These are phyloP conservation scores for Danaus melanippus DNA, from an alignment of 1,140 invertebrate genomes.

Conservation along the genomic window DNA sequence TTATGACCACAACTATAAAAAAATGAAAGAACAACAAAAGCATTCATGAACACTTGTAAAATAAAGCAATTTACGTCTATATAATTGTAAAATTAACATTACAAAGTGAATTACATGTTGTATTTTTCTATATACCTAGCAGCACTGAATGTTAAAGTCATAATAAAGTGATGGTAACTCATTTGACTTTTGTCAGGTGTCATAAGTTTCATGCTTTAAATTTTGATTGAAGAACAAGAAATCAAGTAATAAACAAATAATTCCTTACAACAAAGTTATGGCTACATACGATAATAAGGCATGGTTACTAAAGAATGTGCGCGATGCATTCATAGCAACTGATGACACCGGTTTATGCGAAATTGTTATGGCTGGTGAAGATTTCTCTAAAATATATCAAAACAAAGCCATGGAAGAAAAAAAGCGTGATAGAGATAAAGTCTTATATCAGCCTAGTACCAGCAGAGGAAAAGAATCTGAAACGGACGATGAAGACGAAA, in stretches of 20 bases:
- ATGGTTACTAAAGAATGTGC: constrained; percentile 92
- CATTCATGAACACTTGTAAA: too few species aligned
- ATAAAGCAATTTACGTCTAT: too few species aligned
- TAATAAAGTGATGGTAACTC: too few species aligned
- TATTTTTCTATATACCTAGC: too few species aligned
- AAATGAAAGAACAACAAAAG: too few species aligned
- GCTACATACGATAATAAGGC: constrained; percentile 93
- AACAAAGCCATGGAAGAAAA: constrained; percentile 56
- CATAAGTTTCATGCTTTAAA: constrained; percentile 10
- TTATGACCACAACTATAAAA: too few species aligned
- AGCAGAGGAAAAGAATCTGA: constrained; percentile 73
- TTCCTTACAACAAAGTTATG: constrained; percentile 72
- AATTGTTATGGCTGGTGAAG: constrained; percentile 84
- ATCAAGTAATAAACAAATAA: constrained; percentile 15
- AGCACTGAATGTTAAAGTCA: too few species aligned
- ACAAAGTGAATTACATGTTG: too few species aligned
- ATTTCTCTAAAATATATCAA: constrained; percentile 79
- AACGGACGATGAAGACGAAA: constrained; percentile 73
- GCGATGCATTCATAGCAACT: constrained; percentile 95
- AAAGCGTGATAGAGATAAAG: constrained; percentile 38
- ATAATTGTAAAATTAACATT: too few species aligned
- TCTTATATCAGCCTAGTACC: constrained; percentile 60
- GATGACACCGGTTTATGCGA: constrained; percentile 91
- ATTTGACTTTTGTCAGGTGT: constrained; percentile 8
- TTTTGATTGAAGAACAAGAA: constrained; percentile 14